phyloP scores from a whole-genome alignment of 2,888 invertebrate genomes.

The Seladonia tumulorum region DNA sequence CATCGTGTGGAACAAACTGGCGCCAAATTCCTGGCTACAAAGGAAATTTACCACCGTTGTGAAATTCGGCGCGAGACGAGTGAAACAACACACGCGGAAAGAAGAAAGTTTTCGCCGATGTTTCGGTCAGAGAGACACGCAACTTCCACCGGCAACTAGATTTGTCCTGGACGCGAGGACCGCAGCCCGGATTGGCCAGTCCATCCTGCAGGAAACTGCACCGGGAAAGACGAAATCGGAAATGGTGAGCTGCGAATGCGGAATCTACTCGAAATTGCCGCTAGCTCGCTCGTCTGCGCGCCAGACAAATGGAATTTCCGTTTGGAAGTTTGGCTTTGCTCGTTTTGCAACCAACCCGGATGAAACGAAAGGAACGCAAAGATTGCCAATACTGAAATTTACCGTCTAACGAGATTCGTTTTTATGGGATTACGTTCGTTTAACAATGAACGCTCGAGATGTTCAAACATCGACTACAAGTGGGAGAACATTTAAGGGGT shows the following conservation, averaged over 20 bases:
- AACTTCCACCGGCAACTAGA: slow-evolving; percentile 37
- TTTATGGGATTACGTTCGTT: background rate
- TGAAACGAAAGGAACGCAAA: slow-evolving; percentile 18
- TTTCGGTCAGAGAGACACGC: slow-evolving; percentile 29
- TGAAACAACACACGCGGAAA: background rate
- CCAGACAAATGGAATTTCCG: slow-evolving; percentile 65
- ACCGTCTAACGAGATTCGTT: background rate
- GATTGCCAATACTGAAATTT: background rate
- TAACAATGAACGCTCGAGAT: background rate
- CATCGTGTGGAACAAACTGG: background rate
- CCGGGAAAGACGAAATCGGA: slow-evolving; percentile 64
- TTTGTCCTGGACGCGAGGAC: slow-evolving; percentile 40
- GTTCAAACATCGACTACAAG: too few relatives aligned
- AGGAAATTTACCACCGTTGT: background rate
- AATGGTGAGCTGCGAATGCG: slow-evolving; percentile 57
- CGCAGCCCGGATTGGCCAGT: slow-evolving; percentile 38
- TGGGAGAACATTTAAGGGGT: too few relatives aligned
- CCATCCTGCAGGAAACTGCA: slow-evolving; percentile 49
- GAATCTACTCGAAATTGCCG: slow-evolving; percentile 64
- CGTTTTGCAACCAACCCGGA: slow-evolving; percentile 25
- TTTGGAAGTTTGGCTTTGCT: slow-evolving; percentile 50
- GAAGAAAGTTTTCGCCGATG: slow-evolving; percentile 34
- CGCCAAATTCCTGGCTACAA: background rate
- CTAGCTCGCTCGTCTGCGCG: slow-evolving; percentile 47
- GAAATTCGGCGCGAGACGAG: background rate